These are phyloP conservation scores for Sphinx pinastri DNA, from an alignment of 2,888 invertebrate species.

Conservation along the genomic window DNA sequence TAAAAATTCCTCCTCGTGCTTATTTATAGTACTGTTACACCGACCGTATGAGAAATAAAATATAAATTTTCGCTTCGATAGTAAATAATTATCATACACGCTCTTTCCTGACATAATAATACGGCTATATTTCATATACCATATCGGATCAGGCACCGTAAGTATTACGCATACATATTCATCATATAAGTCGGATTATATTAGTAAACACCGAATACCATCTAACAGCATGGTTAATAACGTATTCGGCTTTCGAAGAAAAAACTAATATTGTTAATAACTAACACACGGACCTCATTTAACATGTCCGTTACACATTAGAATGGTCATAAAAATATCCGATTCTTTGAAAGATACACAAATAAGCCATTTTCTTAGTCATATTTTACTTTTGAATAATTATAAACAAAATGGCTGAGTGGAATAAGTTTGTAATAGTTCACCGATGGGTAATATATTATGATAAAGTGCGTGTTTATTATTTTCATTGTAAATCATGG, in stretches of 20 bases:
- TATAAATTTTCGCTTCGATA: conserved; percentile 20
- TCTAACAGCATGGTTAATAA: conserved; percentile 10
- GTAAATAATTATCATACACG: conserved; percentile 13
- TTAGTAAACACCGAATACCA: conserved; percentile 19
- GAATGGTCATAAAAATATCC: conserved; percentile 20
- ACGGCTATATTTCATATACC: conserved; percentile 10
- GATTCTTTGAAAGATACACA: conserved; percentile 10
- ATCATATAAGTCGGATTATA: conserved; percentile 14
- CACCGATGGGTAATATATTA: neutral
- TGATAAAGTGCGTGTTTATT: neutral
- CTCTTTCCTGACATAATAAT: conserved; percentile 10
- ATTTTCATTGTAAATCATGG: neutral
- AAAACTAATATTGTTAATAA: conserved; percentile 7
- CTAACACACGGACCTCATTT: conserved; percentile 9
- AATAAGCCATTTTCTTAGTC: conserved; percentile 1
- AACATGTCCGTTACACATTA: conserved; percentile 14
- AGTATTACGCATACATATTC: neutral
- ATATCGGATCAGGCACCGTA: conserved; percentile 7
- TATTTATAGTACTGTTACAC: conserved; percentile 12
- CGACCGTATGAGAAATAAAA: conserved; percentile 19
- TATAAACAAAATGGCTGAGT: neutral
- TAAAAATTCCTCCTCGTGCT: neutral
- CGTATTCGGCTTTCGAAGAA: conserved; percentile 9
- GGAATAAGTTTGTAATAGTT: conserved; percentile 1
- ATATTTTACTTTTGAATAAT: conserved; percentile 8